phyloP scores from a whole-genome alignment of 2,797 vertebrate genomes.

The Anableps anableps region DNA sequence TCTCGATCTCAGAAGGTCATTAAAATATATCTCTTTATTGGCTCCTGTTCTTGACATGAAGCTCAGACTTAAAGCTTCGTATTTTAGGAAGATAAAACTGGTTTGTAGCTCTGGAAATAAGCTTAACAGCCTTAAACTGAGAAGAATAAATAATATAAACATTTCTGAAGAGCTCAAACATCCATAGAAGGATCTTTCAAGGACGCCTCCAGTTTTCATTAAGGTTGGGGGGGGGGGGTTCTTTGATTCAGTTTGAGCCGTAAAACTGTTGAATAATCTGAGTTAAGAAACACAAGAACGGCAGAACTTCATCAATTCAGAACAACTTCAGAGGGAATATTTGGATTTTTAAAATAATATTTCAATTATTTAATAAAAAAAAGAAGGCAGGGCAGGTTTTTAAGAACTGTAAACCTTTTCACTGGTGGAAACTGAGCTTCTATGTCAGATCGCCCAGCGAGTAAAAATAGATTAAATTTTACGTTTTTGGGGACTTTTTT shows the following conservation, averaged over 20 bases:
- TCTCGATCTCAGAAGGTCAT: background rate
- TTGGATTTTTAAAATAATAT: background rate
- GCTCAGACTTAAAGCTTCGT: background rate
- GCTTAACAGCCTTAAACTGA: background rate
- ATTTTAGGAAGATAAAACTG: background rate
- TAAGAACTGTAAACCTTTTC: background rate
- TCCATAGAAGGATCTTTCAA: background rate
- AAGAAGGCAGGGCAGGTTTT: background rate
- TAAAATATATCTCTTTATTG: background rate
- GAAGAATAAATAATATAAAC: background rate
- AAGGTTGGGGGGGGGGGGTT: no score
- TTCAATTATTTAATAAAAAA: background rate
- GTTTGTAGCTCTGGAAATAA: background rate
- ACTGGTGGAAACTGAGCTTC: background rate
- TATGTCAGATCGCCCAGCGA: no score
- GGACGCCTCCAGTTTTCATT: background rate
- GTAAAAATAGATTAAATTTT: background rate
- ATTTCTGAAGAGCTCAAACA: background rate
- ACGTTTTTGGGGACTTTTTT: background rate
- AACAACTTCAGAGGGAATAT: background rate
- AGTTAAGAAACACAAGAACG: background rate
- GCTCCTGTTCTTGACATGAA: background rate
- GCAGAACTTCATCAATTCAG: background rate
- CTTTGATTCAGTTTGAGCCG: background rate
- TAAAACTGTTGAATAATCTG: background rate